Evolutionary conservation across 37 sponge, comb jelly and placozoan genomes (phyloP).

Genomic region (Chondrosia reniformis): DNA sequence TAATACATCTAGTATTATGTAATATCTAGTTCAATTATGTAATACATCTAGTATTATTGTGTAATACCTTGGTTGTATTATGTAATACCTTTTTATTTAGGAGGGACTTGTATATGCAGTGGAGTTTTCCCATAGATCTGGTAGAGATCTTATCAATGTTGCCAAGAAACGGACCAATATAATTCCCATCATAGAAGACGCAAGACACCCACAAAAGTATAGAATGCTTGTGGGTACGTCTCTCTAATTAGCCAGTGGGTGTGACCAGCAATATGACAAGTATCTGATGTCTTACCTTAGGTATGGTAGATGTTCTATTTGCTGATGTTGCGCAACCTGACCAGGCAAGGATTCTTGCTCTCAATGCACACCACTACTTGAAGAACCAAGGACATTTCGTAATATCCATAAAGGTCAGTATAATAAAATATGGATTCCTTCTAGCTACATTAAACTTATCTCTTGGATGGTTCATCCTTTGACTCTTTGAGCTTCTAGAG

Average conservation of each 20-base stretch:
- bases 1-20: too few relatives aligned
- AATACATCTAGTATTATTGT: too few relatives aligned
- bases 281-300: conserved; percentile 17
- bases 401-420: conserved; percentile 91
- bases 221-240: conserved; percentile 90
- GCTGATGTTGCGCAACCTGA: conserved; percentile 99
- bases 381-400: conserved; percentile 97
- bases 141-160: conserved; percentile 96
- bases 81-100: conserved; percentile 10
- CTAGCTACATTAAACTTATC: too few relatives aligned
- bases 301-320: conserved; percentile 98
- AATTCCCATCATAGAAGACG: conserved; percentile 98
- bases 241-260: neutral
- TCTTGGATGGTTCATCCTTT: too few relatives aligned
- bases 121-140: conserved; percentile 97
- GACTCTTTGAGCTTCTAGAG: too few relatives aligned
- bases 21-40: too few relatives aligned
- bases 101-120: conserved; percentile 98
- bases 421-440: neutral
- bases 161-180: conserved; percentile 98
- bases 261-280: neutral
- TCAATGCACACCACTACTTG: conserved; percentile 92
- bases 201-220: conserved; percentile 98
- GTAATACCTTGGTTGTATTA: too few relatives aligned
- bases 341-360: conserved; percentile 93